Base-by-base conservation (phyloP, 2,888 invertebrate species). In the Drosophila kanekoi region DNA sequence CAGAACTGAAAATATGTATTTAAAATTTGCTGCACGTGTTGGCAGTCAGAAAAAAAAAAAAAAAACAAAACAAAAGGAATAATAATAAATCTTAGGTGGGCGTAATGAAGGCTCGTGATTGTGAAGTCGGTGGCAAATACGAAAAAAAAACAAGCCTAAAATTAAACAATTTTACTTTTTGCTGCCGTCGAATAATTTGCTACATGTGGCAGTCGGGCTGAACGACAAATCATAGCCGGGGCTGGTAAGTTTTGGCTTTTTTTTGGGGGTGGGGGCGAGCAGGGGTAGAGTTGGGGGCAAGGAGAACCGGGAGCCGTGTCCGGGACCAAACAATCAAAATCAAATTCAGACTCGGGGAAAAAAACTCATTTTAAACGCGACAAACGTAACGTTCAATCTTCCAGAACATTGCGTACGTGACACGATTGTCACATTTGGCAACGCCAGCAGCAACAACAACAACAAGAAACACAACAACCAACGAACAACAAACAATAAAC, bases 351-450 rank as follows among this genome's bases (percentile, higher is more conserved):
- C 47, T 8, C 37, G 40, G 61, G 48, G 57, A 62, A 72, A 79
- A 83, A 90, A 90, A 79, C 86, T 90, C 83, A 91, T 90, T 91
- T 88, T 83, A 84, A 82, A 90, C 84, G 85, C 91, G 87, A 89
- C 89, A 90, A 90, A 91, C 90, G 89, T 90, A 90, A 87, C 89
- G 89, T 89, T 91, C 91, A 90, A 90, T 90, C 91, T 90, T 91
- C 87, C 87, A 91, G 90, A 90, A 90, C 90, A 85, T 83, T 83
- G 81, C 78, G 81, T 87, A 90, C 90, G 91, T 90, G 90, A 90
- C 87, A 81, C 85, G 90, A 90, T 89, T 91, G 85, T 81, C 89
- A 82, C 88, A 86, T 87, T 86, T 82, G 80, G 71, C 71, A 72
- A 63, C 54, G 49, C 43, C 73, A 56, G 16, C 57, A 68, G 41